Evolutionary conservation across 2,113 vertebrate genomes (phyloP).

Genomic region (western clawed frog (Xenopus tropicalis)): UCB_Xtro_10.0 CM004443.2:29505001-29505500

Average conservation of each 20-base stretch:
- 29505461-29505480: neutral
- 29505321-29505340: neutral
- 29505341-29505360: neutral
- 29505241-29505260: neutral
- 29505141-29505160: neutral
- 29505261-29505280: neutral
- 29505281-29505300: neutral
- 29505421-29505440: neutral
- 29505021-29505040: too few relatives aligned
- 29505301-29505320: neutral
- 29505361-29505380: neutral
- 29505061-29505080: too few relatives aligned
- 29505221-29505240: neutral
- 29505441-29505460: neutral
- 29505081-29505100: too few relatives aligned
- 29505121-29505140: neutral
- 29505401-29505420: neutral
- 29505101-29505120: too few relatives aligned
- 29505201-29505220: neutral
- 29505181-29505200: neutral
- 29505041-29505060: too few relatives aligned
- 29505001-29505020: too few relatives aligned
- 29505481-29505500: neutral
- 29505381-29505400: neutral
- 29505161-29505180: neutral